A percentile compares a stretch with the other conserved stretches of the same genome.
Conservation (phyloP, 1,140 invertebrate genomes). For the Saxidomus purpurata region DNA sequence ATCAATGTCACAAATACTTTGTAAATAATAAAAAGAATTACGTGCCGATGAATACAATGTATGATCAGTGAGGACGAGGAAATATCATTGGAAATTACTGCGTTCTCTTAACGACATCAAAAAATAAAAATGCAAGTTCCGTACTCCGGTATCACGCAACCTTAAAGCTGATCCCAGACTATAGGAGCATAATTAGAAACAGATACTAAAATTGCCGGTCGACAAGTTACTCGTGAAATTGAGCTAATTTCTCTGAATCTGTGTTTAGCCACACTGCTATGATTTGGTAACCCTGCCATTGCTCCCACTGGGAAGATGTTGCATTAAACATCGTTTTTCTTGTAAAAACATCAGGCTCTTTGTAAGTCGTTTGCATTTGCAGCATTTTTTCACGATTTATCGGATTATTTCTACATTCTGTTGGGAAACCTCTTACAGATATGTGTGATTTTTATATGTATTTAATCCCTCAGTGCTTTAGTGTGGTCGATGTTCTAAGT, state of each 20-base stretch:
- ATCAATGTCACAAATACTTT: too few relatives aligned
- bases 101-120: too few relatives aligned
- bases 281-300: slow-evolving; percentile 8
- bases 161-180: slow-evolving; percentile 10
- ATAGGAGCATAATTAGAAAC: neutral
- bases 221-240: slow-evolving; percentile 45
- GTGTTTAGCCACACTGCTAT: neutral
- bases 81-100: too few relatives aligned
- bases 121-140: too few relatives aligned
- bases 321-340: slow-evolving; percentile 5
- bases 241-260: slow-evolving; percentile 20
- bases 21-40: too few relatives aligned
- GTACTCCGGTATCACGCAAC: neutral
- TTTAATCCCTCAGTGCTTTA: neutral
- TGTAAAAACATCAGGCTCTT: neutral
- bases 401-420: neutral
- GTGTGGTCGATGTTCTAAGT: neutral
- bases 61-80: too few relatives aligned
- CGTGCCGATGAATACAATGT: too few relatives aligned
- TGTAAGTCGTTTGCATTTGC: neutral
- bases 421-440: neutral
- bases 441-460: neutral
- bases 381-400: slow-evolving; percentile 23
- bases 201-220: slow-evolving; percentile 25
- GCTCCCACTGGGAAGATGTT: neutral